phyloP scores from a whole-genome alignment of 2,113 vertebrate genomes.

The Capreolus pygargus region DNA sequence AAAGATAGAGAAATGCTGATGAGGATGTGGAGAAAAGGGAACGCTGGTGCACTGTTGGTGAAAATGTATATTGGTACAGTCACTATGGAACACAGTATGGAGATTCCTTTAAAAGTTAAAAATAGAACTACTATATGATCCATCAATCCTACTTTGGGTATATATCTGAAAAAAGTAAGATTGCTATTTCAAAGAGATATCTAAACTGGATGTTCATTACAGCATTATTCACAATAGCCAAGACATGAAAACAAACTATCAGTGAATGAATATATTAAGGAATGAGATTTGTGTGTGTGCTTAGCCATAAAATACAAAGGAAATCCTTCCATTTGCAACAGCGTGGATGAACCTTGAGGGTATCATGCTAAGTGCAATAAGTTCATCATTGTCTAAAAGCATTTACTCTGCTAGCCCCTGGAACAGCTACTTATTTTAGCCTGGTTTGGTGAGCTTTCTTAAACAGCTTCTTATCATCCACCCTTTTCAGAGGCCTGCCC shows the following conservation, averaged over 20 bases:
- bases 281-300: not conserved
- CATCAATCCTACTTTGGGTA: not conserved
- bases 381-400: not conserved
- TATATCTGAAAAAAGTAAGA: not conserved
- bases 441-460: not conserved
- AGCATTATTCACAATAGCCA: not conserved
- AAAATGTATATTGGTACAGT: not conserved
- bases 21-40: not conserved
- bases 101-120: not conserved
- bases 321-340: not conserved
- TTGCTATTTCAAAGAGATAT: not conserved
- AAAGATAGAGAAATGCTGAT: not conserved
- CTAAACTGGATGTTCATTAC: too few relatives aligned
- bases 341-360: not conserved
- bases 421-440: not conserved
- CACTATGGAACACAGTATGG: not conserved
- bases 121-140: not conserved
- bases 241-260: not conserved
- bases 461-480: not conserved
- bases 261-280: not conserved
- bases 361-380: not conserved
- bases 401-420: not conserved
- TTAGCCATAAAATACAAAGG: not conserved
- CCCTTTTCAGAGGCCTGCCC: not conserved
- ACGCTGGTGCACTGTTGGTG: not conserved